These are phyloP conservation scores for Habrosyne pyritoides DNA, from an alignment of 2,888 invertebrate genomes.

Conservation along the genomic window DNA sequence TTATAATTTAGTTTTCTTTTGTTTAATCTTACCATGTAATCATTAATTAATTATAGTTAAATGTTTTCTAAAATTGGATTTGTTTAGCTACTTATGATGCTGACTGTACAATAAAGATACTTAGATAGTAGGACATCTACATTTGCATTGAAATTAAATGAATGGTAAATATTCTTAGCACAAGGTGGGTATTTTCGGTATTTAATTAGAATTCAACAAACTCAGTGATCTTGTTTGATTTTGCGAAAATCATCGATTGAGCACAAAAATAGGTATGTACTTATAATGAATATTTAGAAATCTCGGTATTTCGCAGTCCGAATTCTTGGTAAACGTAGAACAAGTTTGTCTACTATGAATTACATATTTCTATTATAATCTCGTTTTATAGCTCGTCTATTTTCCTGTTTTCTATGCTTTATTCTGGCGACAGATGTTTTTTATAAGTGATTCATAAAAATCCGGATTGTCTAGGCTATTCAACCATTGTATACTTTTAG, in stretches of 20 bases:
- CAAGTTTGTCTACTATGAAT: not conserved
- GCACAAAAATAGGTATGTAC: not conserved
- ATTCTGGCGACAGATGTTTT: not conserved
- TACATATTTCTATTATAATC: not conserved
- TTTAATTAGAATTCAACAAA: not conserved
- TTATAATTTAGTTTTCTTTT: too few species aligned
- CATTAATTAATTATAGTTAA: too few species aligned
- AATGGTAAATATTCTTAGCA: not conserved
- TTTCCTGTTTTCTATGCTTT: not conserved
- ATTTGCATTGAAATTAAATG: not conserved
- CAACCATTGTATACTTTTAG: not conserved
- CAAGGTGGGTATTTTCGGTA: not conserved
- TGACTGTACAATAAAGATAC: too few species aligned
- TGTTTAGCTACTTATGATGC: too few species aligned
- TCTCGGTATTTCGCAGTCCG: not conserved
- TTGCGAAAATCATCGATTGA: not conserved
- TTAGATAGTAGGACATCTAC: not conserved
- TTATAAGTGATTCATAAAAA: not conserved
- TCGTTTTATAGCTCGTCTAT: not conserved
- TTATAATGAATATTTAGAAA: too few species aligned
- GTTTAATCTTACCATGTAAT: too few species aligned
- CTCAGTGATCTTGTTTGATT: not conserved
- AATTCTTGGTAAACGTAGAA: not conserved
- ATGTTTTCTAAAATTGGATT: too few species aligned
- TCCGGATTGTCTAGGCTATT: not conserved